Evolutionary conservation across 37 sponge, comb jelly and placozoan species (phyloP).

Genomic region (Beroe forskalii): DNA sequence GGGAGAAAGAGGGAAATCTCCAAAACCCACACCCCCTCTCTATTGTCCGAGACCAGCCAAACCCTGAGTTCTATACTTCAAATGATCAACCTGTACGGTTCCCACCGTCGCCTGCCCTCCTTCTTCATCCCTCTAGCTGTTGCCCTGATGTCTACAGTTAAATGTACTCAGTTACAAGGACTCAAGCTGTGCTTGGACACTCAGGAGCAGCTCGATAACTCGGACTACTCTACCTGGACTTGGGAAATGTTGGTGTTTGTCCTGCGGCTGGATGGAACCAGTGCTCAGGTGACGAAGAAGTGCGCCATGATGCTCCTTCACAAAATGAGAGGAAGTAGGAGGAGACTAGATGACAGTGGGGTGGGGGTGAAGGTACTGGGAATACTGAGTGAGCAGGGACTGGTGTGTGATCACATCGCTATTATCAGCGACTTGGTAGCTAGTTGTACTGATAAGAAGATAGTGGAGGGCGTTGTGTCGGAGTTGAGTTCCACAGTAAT

Average conservation of each 20-base stretch:
- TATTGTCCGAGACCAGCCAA: neutral
- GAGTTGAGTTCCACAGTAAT: conserved; percentile 1
- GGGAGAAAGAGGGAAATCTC: neutral
- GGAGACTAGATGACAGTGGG: neutral
- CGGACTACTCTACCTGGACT: neutral
- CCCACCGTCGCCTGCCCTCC: conserved; percentile 1
- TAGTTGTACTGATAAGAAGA: conserved; percentile 22
- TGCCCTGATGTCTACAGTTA: neutral
- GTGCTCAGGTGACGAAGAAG: neutral
- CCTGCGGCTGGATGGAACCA: neutral
- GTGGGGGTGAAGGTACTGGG: conserved; percentile 1
- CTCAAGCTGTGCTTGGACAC: conserved; percentile 1
- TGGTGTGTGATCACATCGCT: neutral
- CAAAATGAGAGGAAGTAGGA: neutral
- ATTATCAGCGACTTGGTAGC: neutral
- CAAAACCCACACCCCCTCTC: neutral
- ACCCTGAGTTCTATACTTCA: neutral
- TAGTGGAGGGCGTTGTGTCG: neutral
- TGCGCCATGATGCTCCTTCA: neutral
- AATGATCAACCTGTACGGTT: conserved; percentile 27
- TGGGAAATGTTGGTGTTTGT: neutral
- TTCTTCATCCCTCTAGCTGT: conserved; percentile 30
- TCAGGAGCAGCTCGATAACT: neutral
- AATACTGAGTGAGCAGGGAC: neutral
- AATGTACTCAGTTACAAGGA: neutral